phyloP scores from a whole-genome alignment of 2,888 invertebrate species.

The Athetis lepigone region DNA sequence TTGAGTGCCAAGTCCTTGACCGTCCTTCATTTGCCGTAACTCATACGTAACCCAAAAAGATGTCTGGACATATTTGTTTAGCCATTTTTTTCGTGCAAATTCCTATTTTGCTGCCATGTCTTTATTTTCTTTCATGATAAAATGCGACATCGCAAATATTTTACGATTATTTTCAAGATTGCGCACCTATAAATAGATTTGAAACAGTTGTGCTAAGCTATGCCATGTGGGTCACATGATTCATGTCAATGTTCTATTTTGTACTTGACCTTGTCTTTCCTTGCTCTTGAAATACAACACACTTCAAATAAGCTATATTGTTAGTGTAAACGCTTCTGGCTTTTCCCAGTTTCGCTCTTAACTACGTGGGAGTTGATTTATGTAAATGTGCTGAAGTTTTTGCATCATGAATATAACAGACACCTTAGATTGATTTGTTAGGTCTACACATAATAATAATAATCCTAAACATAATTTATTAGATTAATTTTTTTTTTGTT shows the following conservation, averaged over 20 bases:
- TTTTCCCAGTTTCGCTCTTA: conserved; percentile 28
- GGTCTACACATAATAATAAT: neutral
- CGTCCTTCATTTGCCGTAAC: conserved; percentile 55
- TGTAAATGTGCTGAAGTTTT: conserved; percentile 24
- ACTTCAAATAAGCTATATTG: conserved; percentile 32
- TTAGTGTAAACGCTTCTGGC: conserved; percentile 35
- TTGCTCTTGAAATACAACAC: conserved; percentile 63
- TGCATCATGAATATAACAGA: conserved; percentile 26
- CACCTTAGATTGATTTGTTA: conserved; percentile 7
- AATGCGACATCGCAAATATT: neutral
- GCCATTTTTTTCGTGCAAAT: conserved; percentile 26
- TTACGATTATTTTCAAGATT: conserved; percentile 13
- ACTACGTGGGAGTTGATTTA: conserved; percentile 29
- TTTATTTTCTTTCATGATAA: neutral
- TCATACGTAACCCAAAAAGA: conserved; percentile 32
- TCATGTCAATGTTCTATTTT: conserved; percentile 68
- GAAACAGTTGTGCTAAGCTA: conserved; percentile 45
- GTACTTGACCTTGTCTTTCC: conserved; percentile 62
- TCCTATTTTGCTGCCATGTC: neutral
- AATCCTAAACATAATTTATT: neutral
- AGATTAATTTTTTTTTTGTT: no score
- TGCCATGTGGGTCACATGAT: conserved; percentile 64
- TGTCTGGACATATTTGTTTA: conserved; percentile 12
- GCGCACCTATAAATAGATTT: conserved; percentile 32
- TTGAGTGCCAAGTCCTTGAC: conserved; percentile 59